Percentiles rank a stretch among this genome's conserved stretches.
Conservation (phyloP, 1,140 invertebrate genomes). For the Gyrodactylus bullatarudis region DNA sequence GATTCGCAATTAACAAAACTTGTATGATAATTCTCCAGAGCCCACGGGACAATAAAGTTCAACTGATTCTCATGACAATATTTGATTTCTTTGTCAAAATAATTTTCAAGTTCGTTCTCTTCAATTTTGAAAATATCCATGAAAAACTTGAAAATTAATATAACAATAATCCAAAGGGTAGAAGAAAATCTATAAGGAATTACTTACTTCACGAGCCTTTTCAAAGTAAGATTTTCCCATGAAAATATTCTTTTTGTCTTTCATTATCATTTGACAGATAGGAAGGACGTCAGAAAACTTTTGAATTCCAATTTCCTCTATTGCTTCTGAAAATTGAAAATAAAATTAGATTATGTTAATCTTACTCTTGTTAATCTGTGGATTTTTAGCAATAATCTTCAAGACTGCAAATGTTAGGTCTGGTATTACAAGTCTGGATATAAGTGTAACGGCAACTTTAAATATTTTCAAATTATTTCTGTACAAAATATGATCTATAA, state of each 20-base stretch:
- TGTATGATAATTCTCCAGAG: not conserved
- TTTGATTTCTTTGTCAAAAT: not conserved
- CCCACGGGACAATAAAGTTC: not conserved
- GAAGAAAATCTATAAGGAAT: no score
- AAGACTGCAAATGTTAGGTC: not conserved
- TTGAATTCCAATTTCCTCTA: not conserved
- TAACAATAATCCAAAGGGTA: not conserved
- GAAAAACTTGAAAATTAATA: not conserved
- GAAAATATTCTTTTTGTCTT: not conserved
- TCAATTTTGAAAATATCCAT: not conserved
- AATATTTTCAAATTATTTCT: not conserved
- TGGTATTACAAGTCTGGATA: not conserved
- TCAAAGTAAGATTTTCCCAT: not conserved
- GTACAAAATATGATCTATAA: not conserved
- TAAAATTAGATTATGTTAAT: not conserved
- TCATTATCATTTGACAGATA: not conserved
- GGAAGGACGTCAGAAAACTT: not conserved
- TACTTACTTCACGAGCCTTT: not conserved
- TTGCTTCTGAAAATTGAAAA: not conserved
- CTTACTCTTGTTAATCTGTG: not conserved
- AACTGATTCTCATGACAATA: not conserved
- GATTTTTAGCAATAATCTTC: not conserved
- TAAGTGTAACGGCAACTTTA: not conserved
- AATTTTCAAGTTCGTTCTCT: not conserved
- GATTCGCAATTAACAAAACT: not conserved